Base-by-base conservation (phyloP, 2,888 invertebrate species). In the Leucoptera coffeella region DNA sequence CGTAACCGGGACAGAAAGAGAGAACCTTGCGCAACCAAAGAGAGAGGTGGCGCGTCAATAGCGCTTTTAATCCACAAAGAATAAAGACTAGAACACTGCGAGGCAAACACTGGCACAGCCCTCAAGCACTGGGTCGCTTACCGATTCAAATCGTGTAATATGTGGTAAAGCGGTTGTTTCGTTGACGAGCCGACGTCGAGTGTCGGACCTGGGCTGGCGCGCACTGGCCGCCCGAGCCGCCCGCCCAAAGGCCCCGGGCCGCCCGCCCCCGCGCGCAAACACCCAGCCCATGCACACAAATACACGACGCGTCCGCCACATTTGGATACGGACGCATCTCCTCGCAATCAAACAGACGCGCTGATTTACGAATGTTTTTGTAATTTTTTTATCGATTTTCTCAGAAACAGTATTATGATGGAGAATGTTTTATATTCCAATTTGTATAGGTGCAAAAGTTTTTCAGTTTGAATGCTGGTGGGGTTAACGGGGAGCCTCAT, bases 151-250 rank as follows among this genome's bases (percentile, higher is more conserved):
- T 55, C 58, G 48, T 57, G 62, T 65, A 54, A 50, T 50, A 47
- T 51, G 51, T 51, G 52, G 49, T 52, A 42, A 50, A 48, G 46
- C 62, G 64, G 55, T 64, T 50, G 53, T 54, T 49, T 61, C 55
- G 60, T 56, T 51, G 65, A 67, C 62, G 67, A 69, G 67, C 69
- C 67, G 69, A 69, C 69, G 69, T 69, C 60, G 69, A 69, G 67
- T 69, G 67, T 67, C 62, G 67, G 62, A 56, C 60, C 64, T 37
- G 64, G 61, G 50, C 54, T 55, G 67, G 60, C 67, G 69, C 58
- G 67, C 65, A 67, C 67, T 67, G 64, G 35, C 40, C 43, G 37
- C 43, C 35, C 40, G 35, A 35, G 39, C 41, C 15, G 9, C 15
- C 25, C 8, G 12, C 20, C 19, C n/a, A 6, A 12, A 19, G 10